Evolutionary conservation across 2,797 vertebrate genomes (phyloP).

Genomic region (Pipistrellus nathusii): DNA sequence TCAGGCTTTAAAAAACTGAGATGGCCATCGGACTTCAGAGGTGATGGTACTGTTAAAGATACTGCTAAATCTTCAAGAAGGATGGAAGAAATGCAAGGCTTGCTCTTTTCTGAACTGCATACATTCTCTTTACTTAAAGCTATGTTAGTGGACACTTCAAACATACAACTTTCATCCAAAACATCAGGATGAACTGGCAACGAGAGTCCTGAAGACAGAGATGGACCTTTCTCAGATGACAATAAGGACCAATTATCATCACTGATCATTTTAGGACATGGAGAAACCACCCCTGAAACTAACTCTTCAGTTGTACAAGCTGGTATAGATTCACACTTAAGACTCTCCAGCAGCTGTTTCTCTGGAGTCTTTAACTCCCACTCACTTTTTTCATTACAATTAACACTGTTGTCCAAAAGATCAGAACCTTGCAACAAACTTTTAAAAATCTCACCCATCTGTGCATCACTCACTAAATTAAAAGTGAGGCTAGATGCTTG

Average conservation of each 20-base stretch:
- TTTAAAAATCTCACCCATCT: slow-evolving; percentile 99
- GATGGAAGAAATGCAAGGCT: slow-evolving; percentile 90
- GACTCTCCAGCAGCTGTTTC: slow-evolving; percentile 84
- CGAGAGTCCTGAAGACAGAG: slow-evolving; percentile 87
- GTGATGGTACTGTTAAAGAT: slow-evolving; percentile 98
- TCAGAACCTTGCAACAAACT: slow-evolving; percentile 96
- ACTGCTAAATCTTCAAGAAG: slow-evolving; percentile 97
- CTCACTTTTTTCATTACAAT: slow-evolving; percentile 82
- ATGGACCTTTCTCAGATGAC: slow-evolving; percentile 90
- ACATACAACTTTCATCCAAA: slow-evolving; percentile 96
- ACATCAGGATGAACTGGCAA: slow-evolving; percentile 92
- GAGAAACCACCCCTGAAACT: slow-evolving; percentile 74
- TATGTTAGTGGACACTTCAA: slow-evolving; percentile 92
- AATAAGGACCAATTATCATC: slow-evolving; percentile 88
- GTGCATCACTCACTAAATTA: slow-evolving; percentile 96
- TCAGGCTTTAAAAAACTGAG: slow-evolving; percentile 95
- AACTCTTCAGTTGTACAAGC: slow-evolving; percentile 81
- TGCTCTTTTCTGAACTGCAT: slow-evolving; percentile 86
- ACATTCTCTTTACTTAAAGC: slow-evolving; percentile 82
- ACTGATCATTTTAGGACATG: slow-evolving; percentile 87
- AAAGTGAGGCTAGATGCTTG: slow-evolving; percentile 96
- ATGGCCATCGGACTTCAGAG: slow-evolving; percentile 97
- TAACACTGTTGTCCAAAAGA: slow-evolving; percentile 90
- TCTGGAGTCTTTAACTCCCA: slow-evolving; percentile 89
- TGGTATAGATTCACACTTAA: slow-evolving; percentile 80